Evolutionary conservation across 2,113 vertebrate species (phyloP).

Genomic region (Paramisgurnus dabryanus): DNA sequence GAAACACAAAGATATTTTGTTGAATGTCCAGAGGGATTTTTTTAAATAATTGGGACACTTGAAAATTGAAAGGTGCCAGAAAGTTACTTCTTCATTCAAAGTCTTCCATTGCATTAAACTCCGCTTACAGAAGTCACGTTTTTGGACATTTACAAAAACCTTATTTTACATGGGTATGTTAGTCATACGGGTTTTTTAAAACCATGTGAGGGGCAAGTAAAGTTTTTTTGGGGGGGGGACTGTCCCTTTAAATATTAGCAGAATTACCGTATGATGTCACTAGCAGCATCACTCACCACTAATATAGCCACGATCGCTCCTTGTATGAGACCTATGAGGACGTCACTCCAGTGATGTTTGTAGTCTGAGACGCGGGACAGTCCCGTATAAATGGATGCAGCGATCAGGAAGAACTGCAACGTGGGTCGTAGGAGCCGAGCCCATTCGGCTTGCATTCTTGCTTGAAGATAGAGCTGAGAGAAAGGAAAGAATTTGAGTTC

Average conservation of each 20-base stretch:
- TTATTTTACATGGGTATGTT: too few species aligned
- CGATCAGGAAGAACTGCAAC: constrained; percentile 88
- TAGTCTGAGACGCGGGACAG: constrained; percentile 96
- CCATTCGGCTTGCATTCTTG: constrained; percentile 88
- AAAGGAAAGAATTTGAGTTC: background rate
- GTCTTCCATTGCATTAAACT: too few species aligned
- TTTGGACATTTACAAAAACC: too few species aligned
- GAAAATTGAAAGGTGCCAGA: too few species aligned
- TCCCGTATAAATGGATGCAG: constrained; percentile 87
- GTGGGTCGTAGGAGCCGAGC: constrained; percentile 91
- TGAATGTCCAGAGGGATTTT: too few species aligned
- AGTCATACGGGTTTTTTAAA: too few species aligned
- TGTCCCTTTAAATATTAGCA: background rate
- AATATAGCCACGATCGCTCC: constrained; percentile 88
- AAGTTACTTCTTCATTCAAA: too few species aligned
- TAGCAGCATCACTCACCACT: constrained; percentile 77
- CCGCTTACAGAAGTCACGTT: too few species aligned
- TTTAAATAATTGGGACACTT: too few species aligned
- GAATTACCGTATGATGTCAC: background rate
- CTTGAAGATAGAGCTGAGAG: constrained; percentile 91
- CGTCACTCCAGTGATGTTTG: constrained; percentile 98
- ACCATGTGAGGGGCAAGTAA: too few species aligned
- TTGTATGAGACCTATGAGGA: constrained; percentile 88
- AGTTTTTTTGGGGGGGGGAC: too few species aligned
- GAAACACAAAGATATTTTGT: background rate